Conservation (phyloP, 2,797 vertebrate species). For the Tamandua tetradactyla region DNA sequence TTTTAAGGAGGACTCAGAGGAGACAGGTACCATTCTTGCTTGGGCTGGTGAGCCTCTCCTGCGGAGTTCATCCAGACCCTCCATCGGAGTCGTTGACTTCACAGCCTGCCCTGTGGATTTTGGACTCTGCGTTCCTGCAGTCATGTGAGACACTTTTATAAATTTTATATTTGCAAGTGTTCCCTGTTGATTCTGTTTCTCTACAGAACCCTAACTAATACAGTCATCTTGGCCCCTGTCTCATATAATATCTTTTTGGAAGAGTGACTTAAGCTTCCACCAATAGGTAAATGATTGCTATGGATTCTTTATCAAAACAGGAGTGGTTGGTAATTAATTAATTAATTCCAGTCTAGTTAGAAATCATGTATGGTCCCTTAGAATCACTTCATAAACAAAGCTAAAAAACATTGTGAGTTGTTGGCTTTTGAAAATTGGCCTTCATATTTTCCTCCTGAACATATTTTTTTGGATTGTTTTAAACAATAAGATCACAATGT, state of each 20-base stretch:
- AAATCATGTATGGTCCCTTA: conserved; percentile 22
- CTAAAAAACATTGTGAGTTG: not conserved
- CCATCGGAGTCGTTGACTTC: too few species aligned
- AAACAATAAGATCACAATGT: not conserved
- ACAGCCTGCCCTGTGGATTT: too few species aligned
- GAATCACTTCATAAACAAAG: conserved; percentile 4
- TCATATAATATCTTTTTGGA: not conserved
- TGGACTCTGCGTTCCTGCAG: too few species aligned
- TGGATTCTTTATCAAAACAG: conserved; percentile 1
- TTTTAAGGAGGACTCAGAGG: too few species aligned
- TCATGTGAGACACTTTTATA: too few species aligned
- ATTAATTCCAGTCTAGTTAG: not conserved
- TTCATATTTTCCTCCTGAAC: conserved; percentile 20
- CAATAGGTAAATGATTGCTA: not conserved
- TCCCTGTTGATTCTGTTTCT: too few species aligned
- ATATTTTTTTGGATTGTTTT: conserved; percentile 34
- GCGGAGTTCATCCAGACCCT: too few species aligned
- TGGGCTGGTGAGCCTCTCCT: too few species aligned
- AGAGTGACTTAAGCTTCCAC: conserved; percentile 27
- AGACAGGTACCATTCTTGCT: too few species aligned
- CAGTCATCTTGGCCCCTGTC: too few species aligned
- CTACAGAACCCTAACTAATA: too few species aligned
- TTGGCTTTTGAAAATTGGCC: conserved; percentile 31
- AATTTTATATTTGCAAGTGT: too few species aligned
- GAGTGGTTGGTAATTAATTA: not conserved